Evolutionary conservation across 2,113 vertebrate genomes (phyloP), one percentile per base, ranked within the genome.

Genomic region (Hyaena hyaena): DNA sequence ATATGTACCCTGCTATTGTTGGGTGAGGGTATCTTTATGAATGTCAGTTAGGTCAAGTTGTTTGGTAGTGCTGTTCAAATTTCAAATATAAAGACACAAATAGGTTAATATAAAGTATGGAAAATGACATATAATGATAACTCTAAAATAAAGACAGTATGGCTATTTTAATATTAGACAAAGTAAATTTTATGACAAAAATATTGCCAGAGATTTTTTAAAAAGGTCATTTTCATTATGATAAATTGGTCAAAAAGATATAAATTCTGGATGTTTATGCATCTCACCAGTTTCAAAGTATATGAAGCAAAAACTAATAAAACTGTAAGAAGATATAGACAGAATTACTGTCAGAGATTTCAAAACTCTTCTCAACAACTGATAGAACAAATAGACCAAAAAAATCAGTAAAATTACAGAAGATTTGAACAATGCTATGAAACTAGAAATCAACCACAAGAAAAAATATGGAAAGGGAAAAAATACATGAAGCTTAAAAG

Each of bases 321-420:
- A 90, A 71, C 66, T 82, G 35, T 43, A 80, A 69, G 33, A 23
- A 89, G 24, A 71, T 87, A 87, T 14, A 77, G 11, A 92, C n/a
- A 90, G 77, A 96, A 61, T 79, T 86, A 84, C 55, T 87, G 11
- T 96, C 43, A 81, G 61, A 82, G 45, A 93, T 93, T 91, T 96
- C 93, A 97, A 87, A 97, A 53, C 21, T 3, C 11, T 83, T 97
- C 23, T 90, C 28, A 53, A 35, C 48, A 91, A 83, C 55, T 94
- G 17, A 61, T 45, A 45, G 10, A 93, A 61, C 1, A 93, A n/a
- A 0, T 45, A 90, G 39, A 63, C 28, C 11, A 89, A 33, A 90
- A 96, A 96, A 89, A 93, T 87, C 24, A 90, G 1, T 39, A 87
- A 89, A 26, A 3, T 21, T 73, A 63, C 39, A 61, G 45, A 91